A percentile compares a stretch with the other conserved stretches of the same genome.
Conservation (phyloP, 2,888 invertebrate genomes). For the Callinectes sapidus region DNA sequence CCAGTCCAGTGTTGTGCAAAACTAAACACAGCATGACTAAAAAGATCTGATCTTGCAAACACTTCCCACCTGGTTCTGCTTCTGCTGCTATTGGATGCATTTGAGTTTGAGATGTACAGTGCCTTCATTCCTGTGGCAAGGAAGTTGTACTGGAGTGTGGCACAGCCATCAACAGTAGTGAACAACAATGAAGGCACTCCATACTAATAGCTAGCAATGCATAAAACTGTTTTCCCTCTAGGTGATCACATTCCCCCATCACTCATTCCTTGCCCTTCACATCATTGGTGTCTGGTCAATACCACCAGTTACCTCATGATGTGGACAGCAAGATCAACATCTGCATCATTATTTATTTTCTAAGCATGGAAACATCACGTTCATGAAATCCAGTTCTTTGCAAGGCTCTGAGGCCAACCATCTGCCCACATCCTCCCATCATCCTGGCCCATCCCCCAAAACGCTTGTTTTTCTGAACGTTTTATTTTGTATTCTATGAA, state of each 20-base stretch:
- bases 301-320: neutral
- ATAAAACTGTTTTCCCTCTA: neutral
- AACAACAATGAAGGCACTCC: neutral
- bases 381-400: neutral
- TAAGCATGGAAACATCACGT: neutral
- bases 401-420: neutral
- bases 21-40: slow-evolving; percentile 8
- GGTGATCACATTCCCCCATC: neutral
- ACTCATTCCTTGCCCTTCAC: neutral
- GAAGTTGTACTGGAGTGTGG: neutral
- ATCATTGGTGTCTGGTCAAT: neutral
- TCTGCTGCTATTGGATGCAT: slow-evolving; percentile 8
- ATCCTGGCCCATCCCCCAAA: neutral
- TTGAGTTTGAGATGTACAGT: neutral
- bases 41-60: slow-evolving; percentile 21
- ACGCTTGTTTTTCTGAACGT: neutral
- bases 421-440: neutral
- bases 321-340: neutral
- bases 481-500: neutral
- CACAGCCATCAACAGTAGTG: neutral
- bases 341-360: neutral
- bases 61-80: neutral
- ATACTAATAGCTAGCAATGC: neutral
- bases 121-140: neutral
- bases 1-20: neutral